Conservation (phyloP, 2,888 invertebrate genomes). For the Galerucella nymphaeae region DNA sequence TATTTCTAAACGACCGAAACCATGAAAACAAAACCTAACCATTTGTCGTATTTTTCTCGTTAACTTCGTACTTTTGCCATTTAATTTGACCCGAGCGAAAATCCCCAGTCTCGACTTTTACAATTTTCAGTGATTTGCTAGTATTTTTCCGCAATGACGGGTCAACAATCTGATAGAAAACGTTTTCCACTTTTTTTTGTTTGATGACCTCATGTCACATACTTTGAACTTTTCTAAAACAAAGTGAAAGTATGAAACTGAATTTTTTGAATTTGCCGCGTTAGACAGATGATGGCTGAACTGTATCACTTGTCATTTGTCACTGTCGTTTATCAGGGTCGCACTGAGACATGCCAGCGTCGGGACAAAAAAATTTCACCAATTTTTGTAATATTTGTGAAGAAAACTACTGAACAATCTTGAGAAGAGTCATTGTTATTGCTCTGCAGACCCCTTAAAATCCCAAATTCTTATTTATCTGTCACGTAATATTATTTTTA, state of each 20-base stretch:
- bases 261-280: too few relatives aligned
- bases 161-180: constrained; percentile 5
- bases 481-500: constrained; percentile 48
- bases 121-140: constrained; percentile 28
- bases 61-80: constrained; percentile 6
- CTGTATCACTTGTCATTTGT: too few relatives aligned
- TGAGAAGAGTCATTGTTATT: too few relatives aligned
- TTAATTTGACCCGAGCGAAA: constrained; percentile 23
- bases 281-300: too few relatives aligned
- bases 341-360: too few relatives aligned
- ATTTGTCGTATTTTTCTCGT: constrained; percentile 19
- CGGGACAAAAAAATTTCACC: too few relatives aligned
- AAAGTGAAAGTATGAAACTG: too few relatives aligned
- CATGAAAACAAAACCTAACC: neutral
- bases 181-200: neutral
- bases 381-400: too few relatives aligned
- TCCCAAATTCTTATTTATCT: neutral
- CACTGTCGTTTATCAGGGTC: too few relatives aligned
- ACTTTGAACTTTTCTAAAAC: neutral
- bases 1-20: constrained; percentile 8
- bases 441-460: too few relatives aligned
- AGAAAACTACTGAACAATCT: too few relatives aligned
- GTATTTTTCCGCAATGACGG: constrained; percentile 5
- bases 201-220: neutral
- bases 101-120: constrained; percentile 22